phyloP scores from a whole-genome alignment of 1,140 invertebrate genomes.

The Pomacea maculata region DNA sequence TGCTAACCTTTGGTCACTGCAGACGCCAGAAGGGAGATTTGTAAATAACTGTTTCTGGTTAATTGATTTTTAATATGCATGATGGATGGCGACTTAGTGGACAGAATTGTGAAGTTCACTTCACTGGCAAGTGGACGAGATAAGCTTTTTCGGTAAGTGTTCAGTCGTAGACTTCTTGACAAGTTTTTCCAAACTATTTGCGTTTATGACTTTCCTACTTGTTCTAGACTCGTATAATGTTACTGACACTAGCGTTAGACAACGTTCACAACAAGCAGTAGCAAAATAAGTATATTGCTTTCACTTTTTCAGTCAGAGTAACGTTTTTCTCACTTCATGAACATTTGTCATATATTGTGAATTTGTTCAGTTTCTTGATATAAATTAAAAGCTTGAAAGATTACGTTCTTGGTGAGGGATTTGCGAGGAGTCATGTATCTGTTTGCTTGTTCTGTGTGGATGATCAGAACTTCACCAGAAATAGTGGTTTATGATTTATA shows the following conservation, averaged over 20 bases:
- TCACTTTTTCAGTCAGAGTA: not conserved
- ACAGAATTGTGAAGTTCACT: slow-evolving; percentile 51
- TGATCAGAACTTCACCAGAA: not conserved
- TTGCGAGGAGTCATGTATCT: too few species aligned
- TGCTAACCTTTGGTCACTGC: slow-evolving; percentile 17
- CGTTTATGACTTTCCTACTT: not conserved
- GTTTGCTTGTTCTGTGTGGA: too few species aligned
- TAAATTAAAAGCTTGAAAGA: not conserved
- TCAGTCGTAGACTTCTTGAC: not conserved
- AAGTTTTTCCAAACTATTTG: too few species aligned
- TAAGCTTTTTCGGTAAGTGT: slow-evolving; percentile 55
- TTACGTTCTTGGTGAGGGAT: not conserved
- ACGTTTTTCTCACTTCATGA: not conserved
- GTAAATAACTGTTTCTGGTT: not conserved
- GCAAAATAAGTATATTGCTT: not conserved
- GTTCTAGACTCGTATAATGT: not conserved
- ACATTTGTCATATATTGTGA: not conserved
- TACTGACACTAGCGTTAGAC: too few species aligned
- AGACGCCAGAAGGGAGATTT: not conserved
- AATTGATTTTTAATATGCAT: not conserved
- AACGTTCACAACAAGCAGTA: too few species aligned
- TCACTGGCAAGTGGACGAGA: slow-evolving; percentile 54
- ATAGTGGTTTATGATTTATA: not conserved
- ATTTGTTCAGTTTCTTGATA: too few species aligned
- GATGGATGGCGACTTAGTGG: slow-evolving; percentile 42